Percentiles rank a stretch among this genome's conserved stretches.
These are phyloP conservation scores for Andrena haemorrhoa DNA, from an alignment of 2,888 invertebrate species.

Conservation along the genomic window DNA sequence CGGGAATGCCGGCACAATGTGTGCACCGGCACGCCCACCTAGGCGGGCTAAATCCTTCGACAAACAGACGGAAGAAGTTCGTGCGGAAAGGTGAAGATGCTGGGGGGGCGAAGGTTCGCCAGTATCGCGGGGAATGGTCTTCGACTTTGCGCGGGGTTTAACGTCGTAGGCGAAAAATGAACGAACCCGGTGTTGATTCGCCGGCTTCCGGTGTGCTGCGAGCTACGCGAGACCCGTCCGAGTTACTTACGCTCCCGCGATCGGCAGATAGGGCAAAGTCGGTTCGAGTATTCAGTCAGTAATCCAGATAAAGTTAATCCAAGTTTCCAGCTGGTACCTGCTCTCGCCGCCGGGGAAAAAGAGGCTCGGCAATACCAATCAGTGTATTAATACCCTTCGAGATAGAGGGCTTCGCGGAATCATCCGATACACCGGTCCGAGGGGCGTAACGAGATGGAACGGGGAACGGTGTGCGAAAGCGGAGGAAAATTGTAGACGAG, in stretches of 20 bases:
- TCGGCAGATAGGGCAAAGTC: neutral
- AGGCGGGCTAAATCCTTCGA: slow-evolving; percentile 34
- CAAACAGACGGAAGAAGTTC: slow-evolving; percentile 36
- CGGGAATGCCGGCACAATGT: slow-evolving; percentile 36
- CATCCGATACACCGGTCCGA: slow-evolving; percentile 5
- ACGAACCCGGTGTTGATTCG: neutral
- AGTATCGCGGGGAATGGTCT: neutral
- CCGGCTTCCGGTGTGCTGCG: neutral
- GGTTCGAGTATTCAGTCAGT: slow-evolving; percentile 6
- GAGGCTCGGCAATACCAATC: slow-evolving; percentile 44
- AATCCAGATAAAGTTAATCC: slow-evolving; percentile 41
- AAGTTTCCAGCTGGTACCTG: slow-evolving; percentile 27
- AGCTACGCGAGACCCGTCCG: neutral
- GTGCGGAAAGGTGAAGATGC: slow-evolving; percentile 32
- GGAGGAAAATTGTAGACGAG: slow-evolving; percentile 34
- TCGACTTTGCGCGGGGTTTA: slow-evolving; percentile 20
- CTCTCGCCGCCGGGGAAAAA: slow-evolving; percentile 12
- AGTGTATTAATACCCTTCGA: slow-evolving; percentile 48
- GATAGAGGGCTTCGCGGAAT: slow-evolving; percentile 27
- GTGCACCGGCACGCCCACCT: slow-evolving; percentile 44
- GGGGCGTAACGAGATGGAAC: slow-evolving; percentile 18
- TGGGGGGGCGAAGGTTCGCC: neutral
- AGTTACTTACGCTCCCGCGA: neutral
- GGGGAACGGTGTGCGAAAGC: slow-evolving; percentile 25
- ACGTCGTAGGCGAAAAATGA: neutral